A percentile compares a stretch with the other conserved stretches of the same genome.
Evolutionary conservation across 1,140 invertebrate genomes (phyloP).

Genomic region (Caenorhabditis inopinata): DNA sequence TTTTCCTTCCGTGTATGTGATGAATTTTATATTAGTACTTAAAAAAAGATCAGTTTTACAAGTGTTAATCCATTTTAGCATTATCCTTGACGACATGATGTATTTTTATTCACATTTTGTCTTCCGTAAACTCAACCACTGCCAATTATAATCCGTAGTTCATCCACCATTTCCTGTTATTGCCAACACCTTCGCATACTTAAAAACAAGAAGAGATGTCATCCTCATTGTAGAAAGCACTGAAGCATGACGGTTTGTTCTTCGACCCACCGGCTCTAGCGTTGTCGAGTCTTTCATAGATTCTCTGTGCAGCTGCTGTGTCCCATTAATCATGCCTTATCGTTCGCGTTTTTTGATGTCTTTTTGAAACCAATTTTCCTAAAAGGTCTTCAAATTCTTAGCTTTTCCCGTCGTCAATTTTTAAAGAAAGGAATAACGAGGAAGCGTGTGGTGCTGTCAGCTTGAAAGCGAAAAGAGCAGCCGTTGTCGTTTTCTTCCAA

Average conservation of each 20-base stretch:
- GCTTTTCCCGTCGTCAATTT: not conserved
- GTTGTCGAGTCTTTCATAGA: not conserved
- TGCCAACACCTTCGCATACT: not conserved
- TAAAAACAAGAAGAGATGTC: not conserved
- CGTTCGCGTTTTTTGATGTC: not conserved
- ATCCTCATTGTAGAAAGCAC: not conserved
- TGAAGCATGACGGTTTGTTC: slow-evolving; percentile 9
- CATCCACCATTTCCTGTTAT: not conserved
- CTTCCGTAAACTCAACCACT: not conserved
- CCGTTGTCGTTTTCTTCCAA: not conserved
- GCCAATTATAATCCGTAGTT: not conserved
- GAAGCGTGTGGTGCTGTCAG: not conserved
- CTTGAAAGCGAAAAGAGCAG: not conserved
- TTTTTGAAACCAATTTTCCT: slow-evolving; percentile 31
- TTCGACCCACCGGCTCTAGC: not conserved
- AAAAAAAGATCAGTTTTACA: not conserved
- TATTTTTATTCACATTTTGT: too few relatives aligned
- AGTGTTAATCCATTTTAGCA: not conserved
- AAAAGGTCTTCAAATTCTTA: slow-evolving; percentile 25
- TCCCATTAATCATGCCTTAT: slow-evolving; percentile 28
- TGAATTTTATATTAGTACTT: slow-evolving; percentile 1
- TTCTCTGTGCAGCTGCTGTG: not conserved
- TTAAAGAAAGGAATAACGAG: slow-evolving; percentile 11
- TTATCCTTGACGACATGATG: too few relatives aligned
- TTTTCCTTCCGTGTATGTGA: too few relatives aligned